Conservation (phyloP, 2,888 invertebrate genomes). For the Eulithis prunata region DNA sequence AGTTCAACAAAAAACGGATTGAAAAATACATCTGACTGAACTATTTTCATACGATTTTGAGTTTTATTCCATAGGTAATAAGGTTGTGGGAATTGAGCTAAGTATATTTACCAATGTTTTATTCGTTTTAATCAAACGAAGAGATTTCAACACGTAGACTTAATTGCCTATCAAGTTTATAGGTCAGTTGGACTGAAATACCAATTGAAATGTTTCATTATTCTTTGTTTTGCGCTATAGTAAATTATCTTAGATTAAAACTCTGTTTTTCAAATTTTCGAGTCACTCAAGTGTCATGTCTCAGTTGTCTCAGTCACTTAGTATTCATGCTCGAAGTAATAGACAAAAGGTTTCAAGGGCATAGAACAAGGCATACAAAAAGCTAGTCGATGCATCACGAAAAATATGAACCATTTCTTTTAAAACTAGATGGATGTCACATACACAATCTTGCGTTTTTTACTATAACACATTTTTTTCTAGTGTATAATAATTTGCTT, state of each 20-base stretch:
- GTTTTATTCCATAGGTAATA: conserved; percentile 16
- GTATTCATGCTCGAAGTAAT: neutral
- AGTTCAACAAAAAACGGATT: conserved; percentile 17
- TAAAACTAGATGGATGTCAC: too few relatives aligned
- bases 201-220: conserved; percentile 17
- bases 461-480: too few relatives aligned
- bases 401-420: too few relatives aligned
- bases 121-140: conserved; percentile 42
- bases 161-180: conserved; percentile 43
- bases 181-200: conserved; percentile 28
- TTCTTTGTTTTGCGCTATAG: too few relatives aligned
- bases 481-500: too few relatives aligned
- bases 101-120: conserved; percentile 29
- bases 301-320: neutral
- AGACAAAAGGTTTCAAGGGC: too few relatives aligned
- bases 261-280: neutral
- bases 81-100: conserved; percentile 17
- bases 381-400: too few relatives aligned
- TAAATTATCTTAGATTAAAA: too few relatives aligned
- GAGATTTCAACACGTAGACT: conserved; percentile 41
- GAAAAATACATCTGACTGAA: conserved; percentile 14
- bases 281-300: conserved; percentile 6
- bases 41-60: conserved; percentile 3
- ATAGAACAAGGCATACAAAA: too few relatives aligned
- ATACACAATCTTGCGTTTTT: too few relatives aligned